Evolutionary conservation across 2,888 invertebrate species (phyloP), one percentile per base, ranked within the genome.

Genomic region (Ormyrus labotus): DNA sequence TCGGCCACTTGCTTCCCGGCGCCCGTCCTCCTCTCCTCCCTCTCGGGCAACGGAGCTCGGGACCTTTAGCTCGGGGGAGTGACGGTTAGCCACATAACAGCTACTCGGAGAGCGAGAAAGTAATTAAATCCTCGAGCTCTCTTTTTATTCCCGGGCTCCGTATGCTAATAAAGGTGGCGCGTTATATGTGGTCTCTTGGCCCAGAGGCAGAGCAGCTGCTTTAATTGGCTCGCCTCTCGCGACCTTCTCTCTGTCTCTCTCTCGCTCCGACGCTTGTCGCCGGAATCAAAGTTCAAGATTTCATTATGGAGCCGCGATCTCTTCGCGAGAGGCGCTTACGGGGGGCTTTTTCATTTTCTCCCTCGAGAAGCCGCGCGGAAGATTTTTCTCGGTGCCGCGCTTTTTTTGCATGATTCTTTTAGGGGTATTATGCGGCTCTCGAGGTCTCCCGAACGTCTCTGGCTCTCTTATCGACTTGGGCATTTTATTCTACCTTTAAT

Each of bases 61-160:
- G 57, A 19, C 50, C 53, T n/a, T n/a, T n/a, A 74, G 51, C 60
- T 60, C 61, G 57, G 63, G 76, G 60, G 69, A 63, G 9, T 63
- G 76, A 69, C 76, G 76, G 63, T 69, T 76, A 76, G 69, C 76
- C 76, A 63, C 76, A 69, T 63, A 76, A 69, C 69, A 69, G 69
- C 63, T 76, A 55, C 69, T 76, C 50, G 57, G 53, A 19, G 55
- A 68, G 34, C 9, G 74, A 65, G 64, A 65, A 65, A 74, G 63
- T 69, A 76, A 76, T 76, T 76, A 76, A 76, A 76, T 76, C 48
- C 76, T 76, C 63, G 69, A 76, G 61, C 55, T 68, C 69, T 69
- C 63, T 76, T 48, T 48, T 76, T 55, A 53, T 53, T 74, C 65
- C 34, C 50, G n/a, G 7, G n/a, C 58, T 70, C 51, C 19, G 64